Conservation (phyloP, 2,888 invertebrate genomes). For the Rugalucina vietnamica region DNA sequence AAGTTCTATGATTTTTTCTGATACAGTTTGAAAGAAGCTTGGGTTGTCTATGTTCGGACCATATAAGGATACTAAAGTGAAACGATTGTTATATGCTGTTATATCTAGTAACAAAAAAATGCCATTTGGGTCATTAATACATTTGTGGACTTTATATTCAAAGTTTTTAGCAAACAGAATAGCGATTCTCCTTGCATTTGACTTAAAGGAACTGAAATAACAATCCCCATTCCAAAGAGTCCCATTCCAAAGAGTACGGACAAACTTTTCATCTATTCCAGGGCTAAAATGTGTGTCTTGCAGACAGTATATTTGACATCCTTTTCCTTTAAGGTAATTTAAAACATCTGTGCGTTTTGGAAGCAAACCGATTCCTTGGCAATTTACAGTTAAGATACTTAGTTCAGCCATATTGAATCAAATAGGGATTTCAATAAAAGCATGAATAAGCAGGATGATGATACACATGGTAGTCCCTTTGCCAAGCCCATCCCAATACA, state of each 20-base stretch:
- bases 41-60: neutral
- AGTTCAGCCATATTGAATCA: neutral
- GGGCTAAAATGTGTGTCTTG: neutral
- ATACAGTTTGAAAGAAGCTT: neutral
- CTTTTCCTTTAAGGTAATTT: neutral
- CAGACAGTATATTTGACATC: neutral
- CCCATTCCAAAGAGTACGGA: neutral
- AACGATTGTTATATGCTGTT: neutral
- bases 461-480: neutral
- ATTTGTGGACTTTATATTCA: neutral
- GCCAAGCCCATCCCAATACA: neutral
- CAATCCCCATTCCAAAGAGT: neutral
- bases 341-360: neutral
- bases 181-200: neutral
- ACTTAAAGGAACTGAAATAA: neutral
- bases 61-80: neutral
- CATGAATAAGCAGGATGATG: too few relatives aligned
- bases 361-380: neutral
- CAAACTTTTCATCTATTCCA: neutral
- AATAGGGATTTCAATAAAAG: neutral
- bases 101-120: neutral
- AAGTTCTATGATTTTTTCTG: neutral
- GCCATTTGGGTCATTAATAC: neutral
- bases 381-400: neutral
- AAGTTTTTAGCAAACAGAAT: neutral